Conservation (phyloP, 2,888 invertebrate genomes). For the Hypselothyrea guttata region DNA sequence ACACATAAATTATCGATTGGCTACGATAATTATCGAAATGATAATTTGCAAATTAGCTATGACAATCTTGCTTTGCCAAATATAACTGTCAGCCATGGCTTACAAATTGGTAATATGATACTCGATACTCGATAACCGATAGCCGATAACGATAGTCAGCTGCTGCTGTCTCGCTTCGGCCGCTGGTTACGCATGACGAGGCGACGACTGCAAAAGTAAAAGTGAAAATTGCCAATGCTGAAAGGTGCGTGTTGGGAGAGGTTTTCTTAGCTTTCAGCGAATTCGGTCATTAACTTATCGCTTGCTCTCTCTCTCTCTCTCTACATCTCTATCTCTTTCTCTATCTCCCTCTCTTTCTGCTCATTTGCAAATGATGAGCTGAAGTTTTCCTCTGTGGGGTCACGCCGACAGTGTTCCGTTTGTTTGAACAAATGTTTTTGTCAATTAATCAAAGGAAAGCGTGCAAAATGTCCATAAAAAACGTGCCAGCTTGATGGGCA, state of each 20-base stretch:
- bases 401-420: slow-evolving; percentile 21
- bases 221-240: slow-evolving; percentile 37
- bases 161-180: slow-evolving; percentile 14
- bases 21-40: slow-evolving; percentile 3
- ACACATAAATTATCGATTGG: slow-evolving; percentile 2
- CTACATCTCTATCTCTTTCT: too few species aligned
- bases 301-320: too few species aligned
- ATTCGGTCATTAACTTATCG: too few species aligned
- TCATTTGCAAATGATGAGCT: slow-evolving; percentile 5
- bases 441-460: slow-evolving; percentile 71
- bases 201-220: slow-evolving; percentile 64
- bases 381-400: slow-evolving; percentile 7
- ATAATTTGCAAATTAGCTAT: too few species aligned
- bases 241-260: slow-evolving; percentile 60
- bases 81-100: too few species aligned
- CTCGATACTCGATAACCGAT: too few species aligned
- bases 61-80: too few species aligned
- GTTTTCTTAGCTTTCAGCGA: slow-evolving; percentile 3
- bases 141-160: too few species aligned
- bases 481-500: slow-evolving; percentile 14
- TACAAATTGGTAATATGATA: too few species aligned
- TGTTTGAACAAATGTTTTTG: slow-evolving; percentile 60
- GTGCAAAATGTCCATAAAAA: slow-evolving; percentile 59
- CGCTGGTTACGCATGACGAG: slow-evolving; percentile 63
- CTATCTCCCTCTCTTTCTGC: too few species aligned